Base-by-base conservation (phyloP, 2,888 invertebrate species). In the Chymomyza caudatula region DNA sequence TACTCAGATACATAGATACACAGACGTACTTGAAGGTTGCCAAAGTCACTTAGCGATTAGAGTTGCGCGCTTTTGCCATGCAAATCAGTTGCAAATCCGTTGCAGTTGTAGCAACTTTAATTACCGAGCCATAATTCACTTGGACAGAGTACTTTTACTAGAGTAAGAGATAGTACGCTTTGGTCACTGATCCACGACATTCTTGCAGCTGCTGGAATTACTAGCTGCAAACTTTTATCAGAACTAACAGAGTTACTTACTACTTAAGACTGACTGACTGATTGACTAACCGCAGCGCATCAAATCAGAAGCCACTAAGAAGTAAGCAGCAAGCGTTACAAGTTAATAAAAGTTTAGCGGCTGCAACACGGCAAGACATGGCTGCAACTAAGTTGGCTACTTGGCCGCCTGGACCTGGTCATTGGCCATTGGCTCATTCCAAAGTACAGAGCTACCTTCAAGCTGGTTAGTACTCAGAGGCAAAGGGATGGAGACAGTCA, bases 101-200 rank as follows among this genome's bases (percentile, higher is more conserved):
- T 73, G 67, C 63, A 65, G 55, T 37, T 17, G 25, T 25, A 55
- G 55, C 55, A 55, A 62, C 57, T 58, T 22, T 44, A 58, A 51
- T 51, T 51, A 20, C 51, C 51, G 4, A 51, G 51, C 20, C 51
- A 51, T 51, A 51, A 51, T 51, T 51, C 51, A 51, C 51, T 51
- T 51, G 51, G 11, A 37, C 11, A 37, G 29, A 37, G 29, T 11
- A 11, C 29, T 37, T n/a, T n/a, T 37, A 37, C 29, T 37, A 37
- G 49, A 17, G 49, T 47, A 15, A 17, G 44, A 47, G 15, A 2
- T n/a, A n/a, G n/a, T 17, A 86, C 76, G 77, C 75, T 83, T 85
- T 83, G 73, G 56, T 65, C 76, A 83, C 72, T 85, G 71, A 80
- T 67, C 71, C 86, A 69, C 83, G 69, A 77, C 82, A 85, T 83